Base-by-base conservation (phyloP, 1,140 invertebrate species). In the Monomorium pharaonis region DNA sequence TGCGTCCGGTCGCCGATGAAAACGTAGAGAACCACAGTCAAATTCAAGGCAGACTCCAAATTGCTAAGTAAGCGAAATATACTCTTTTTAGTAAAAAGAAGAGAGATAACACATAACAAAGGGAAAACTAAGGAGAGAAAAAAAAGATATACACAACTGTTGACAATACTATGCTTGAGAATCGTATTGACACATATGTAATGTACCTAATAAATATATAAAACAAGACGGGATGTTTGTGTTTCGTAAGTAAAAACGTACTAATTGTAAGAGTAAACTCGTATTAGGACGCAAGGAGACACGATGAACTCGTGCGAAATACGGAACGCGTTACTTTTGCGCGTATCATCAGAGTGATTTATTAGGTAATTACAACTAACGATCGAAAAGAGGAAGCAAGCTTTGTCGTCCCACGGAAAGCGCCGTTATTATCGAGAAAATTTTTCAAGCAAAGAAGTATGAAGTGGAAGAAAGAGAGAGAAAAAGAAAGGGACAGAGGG, bases 91-190 rank as follows among this genome's bases (percentile, higher is more conserved):
- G 63, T 30, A 80, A 21, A 6, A 6, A 21, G 58, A 65, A 77
- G 21, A 30, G 30, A 77, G 44, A 72, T 70, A n/a, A n/a, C 49
- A 42, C 24, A 16, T 42, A 56, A 56, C 37, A 63, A 84, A 30
- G 12, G 24, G 37, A 10, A 51, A 60, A 69, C 18, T 84, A 30
- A 62, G 60, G 63, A 70, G 70, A 85, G 24, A 63, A 63, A 58
- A 89, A 85, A 72, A 56, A 77, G 30, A 91, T 89, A 91, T 92
- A 93, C 88, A 93, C 92, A 93, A 92, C 85, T 90, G 90, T 93
- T 93, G 93, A 93, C 93, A 93, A 93, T 93, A 93, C 90, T 93
- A 93, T 91, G 91, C 92, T 93, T 92, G 91, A 92, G 83, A 92
- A 88, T 91, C 89, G 87, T 88, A 90, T 67, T 89, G 91, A 72